phyloP scores from a whole-genome alignment of 2,797 vertebrate species.

The Nannoperca obscura region DNA sequence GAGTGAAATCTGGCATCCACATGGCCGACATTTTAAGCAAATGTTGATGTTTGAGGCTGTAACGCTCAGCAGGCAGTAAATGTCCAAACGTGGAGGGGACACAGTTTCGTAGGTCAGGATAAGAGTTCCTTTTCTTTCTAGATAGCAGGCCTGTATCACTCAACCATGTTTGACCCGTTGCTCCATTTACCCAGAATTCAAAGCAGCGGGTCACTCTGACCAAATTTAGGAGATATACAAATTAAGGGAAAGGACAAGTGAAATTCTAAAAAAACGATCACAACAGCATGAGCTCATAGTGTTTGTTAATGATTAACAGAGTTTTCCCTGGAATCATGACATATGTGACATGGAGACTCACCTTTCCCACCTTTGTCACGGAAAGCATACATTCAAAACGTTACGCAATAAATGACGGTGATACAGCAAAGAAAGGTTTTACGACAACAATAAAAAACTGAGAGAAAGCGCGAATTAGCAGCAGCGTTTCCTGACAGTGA shows the following conservation, averaged over 20 bases:
- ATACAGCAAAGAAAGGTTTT: too few relatives aligned
- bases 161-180: constrained; percentile 56
- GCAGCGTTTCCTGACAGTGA: constrained; percentile 20
- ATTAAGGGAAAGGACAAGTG: constrained; percentile 58
- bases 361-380: constrained; percentile 25
- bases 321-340: constrained; percentile 24
- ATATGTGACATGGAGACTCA: background rate
- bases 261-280: constrained; percentile 41
- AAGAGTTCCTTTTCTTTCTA: constrained; percentile 50
- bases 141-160: constrained; percentile 57
- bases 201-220: constrained; percentile 60
- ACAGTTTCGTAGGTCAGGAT: constrained; percentile 38
- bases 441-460: background rate
- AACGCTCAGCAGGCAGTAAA: constrained; percentile 56
- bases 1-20: constrained; percentile 71
- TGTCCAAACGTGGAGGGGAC: constrained; percentile 40
- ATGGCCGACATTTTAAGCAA: constrained; percentile 76
- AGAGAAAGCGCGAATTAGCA: constrained; percentile 19
- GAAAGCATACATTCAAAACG: background rate
- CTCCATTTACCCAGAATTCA: constrained; percentile 47
- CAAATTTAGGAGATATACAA: constrained; percentile 13
- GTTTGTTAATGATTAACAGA: constrained; percentile 73
- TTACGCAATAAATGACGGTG: background rate
- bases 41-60: constrained; percentile 68
- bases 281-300: constrained; percentile 57